phyloP scores from a whole-genome alignment of 1,140 invertebrate species.

The Penaeus vannamei region DNA sequence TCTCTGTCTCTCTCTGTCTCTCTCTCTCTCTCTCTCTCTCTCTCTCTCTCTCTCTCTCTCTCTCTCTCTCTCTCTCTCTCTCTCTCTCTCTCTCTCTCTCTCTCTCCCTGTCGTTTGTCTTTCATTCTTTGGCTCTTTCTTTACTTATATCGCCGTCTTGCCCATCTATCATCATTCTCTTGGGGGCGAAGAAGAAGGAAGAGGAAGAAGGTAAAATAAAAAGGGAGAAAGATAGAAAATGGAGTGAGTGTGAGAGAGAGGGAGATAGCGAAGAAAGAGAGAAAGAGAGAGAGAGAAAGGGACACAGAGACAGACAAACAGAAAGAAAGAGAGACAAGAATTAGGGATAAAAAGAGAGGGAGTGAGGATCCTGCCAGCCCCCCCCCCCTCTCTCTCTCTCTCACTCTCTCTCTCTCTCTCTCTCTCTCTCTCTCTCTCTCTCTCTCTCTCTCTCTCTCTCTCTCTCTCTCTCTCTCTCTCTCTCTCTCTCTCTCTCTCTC shows the following conservation, averaged over 20 bases:
- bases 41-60: no score
- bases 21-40: no score
- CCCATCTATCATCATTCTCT: background rate
- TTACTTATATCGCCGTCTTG: background rate
- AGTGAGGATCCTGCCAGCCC: background rate
- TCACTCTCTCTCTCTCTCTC: constrained; percentile 40
- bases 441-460: background rate
- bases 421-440: constrained; percentile 30
- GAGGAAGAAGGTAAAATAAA: no score
- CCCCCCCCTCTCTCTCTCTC: no score
- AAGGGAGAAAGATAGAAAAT: no score
- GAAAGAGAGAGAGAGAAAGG: background rate
- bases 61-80: background rate
- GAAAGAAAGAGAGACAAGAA: background rate
- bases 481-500: background rate
- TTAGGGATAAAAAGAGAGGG: no score
- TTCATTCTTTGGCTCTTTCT: background rate
- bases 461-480: background rate
- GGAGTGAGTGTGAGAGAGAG: no score
- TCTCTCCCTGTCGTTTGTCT: background rate
- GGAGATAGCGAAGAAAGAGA: background rate
- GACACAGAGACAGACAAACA: background rate
- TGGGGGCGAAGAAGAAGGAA: no score
- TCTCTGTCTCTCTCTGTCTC: no score
- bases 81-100: constrained; percentile 8